Conservation (phyloP, 1,140 invertebrate genomes). For the Aphaenogaster rudis region DNA sequence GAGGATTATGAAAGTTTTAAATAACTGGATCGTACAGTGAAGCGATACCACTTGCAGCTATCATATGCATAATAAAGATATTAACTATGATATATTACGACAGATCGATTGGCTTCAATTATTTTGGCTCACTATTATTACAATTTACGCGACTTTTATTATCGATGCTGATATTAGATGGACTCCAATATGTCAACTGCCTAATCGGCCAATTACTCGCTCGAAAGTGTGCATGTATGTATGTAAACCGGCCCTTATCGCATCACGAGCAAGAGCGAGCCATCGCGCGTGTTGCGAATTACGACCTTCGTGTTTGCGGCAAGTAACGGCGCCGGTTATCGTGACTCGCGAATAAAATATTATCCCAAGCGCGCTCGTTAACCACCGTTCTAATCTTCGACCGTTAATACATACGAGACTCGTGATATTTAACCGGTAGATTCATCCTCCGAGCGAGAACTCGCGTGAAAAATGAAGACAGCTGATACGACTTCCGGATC, state of each 20-base stretch:
- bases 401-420: slow-evolving; percentile 13
- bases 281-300: slow-evolving; percentile 49
- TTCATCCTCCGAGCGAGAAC: slow-evolving; percentile 10
- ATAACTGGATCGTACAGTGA: neutral
- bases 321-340: slow-evolving; percentile 43
- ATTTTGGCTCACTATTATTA: neutral
- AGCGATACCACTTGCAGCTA: neutral
- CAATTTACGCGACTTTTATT: slow-evolving; percentile 41
- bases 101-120: slow-evolving; percentile 25
- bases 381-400: slow-evolving; percentile 29
- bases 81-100: neutral
- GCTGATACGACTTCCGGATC: slow-evolving; percentile 25
- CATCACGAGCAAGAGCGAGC: slow-evolving; percentile 6
- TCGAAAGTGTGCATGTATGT: slow-evolving; percentile 19
- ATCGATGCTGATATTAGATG: slow-evolving; percentile 33
- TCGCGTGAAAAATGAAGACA: slow-evolving; percentile 3
- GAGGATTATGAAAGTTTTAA: slow-evolving; percentile 6
- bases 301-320: slow-evolving; percentile 40
- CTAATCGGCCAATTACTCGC: slow-evolving; percentile 31
- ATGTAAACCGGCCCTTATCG: slow-evolving; percentile 47
- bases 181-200: slow-evolving; percentile 24
- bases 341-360: slow-evolving; percentile 52
- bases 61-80: neutral
- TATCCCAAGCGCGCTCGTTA: slow-evolving; percentile 31
- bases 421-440: neutral